phyloP scores from a whole-genome alignment of 2,797 vertebrate species.

The Urophycis tenuis region DNA sequence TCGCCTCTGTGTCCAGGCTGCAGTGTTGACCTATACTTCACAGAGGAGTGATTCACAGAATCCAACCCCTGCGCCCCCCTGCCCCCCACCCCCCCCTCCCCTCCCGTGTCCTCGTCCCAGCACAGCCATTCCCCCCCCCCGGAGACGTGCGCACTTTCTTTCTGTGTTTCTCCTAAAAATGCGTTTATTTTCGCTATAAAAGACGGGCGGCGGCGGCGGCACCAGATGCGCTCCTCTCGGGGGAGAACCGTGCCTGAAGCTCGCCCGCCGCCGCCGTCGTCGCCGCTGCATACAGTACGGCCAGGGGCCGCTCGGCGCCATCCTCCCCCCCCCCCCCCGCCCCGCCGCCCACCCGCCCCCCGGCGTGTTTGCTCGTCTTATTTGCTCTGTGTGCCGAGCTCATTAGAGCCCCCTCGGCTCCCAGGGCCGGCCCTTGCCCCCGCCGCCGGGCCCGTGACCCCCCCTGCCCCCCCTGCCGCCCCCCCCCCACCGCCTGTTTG shows the following conservation, averaged over 20 bases:
- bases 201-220: constrained; percentile 36
- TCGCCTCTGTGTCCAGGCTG: constrained; percentile 14
- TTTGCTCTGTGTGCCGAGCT: constrained; percentile 39
- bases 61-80: constrained; percentile 58
- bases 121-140: constrained; percentile 56
- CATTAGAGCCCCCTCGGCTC: constrained; percentile 28
- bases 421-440: constrained; percentile 38
- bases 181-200: constrained; percentile 51
- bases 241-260: constrained; percentile 15
- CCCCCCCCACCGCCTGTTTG: constrained; percentile 28
- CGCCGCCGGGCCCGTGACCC: constrained; percentile 48
- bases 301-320: constrained; percentile 37
- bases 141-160: too few species aligned
- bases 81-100: constrained; percentile 58
- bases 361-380: constrained; percentile 32
- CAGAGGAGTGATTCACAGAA: constrained; percentile 52
- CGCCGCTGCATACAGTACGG: constrained; percentile 20
- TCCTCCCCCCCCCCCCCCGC: too few species aligned
- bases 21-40: constrained; percentile 58
- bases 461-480: constrained; percentile 38
- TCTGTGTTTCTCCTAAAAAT: too few species aligned
- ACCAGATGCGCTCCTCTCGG: constrained; percentile 18
- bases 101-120: constrained; percentile 50
- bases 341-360: constrained; percentile 2
- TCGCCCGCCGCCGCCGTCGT: neutral